Evolutionary conservation across 2,113 vertebrate genomes (phyloP).

Genomic region (Cyphomyrus plagiostoma): DNA sequence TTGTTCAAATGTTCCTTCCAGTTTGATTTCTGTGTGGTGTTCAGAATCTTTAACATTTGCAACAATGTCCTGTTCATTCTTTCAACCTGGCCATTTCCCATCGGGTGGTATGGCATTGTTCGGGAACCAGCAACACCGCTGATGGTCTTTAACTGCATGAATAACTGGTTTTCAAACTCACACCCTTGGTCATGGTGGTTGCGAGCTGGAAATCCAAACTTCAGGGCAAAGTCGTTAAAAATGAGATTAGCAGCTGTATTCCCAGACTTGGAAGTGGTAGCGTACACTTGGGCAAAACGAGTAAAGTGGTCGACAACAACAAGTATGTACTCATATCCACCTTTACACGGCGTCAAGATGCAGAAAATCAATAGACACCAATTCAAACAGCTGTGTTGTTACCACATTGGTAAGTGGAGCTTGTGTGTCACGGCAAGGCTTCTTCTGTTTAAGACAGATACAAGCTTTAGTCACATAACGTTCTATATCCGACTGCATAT

Average conservation of each 20-base stretch:
- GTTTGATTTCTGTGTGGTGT: slow-evolving; percentile 3
- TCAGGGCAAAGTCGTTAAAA: background rate
- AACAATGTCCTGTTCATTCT: background rate
- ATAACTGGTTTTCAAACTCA: slow-evolving; percentile 13
- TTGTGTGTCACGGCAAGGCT: background rate
- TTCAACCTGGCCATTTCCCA: slow-evolving; percentile 15
- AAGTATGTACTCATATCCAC: slow-evolving; percentile 14
- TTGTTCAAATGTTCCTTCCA: slow-evolving; percentile 20
- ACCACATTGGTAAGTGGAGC: background rate
- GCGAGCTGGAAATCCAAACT: background rate
- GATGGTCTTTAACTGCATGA: background rate
- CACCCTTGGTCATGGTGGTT: slow-evolving; percentile 12
- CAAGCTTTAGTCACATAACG: background rate
- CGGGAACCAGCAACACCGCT: background rate
- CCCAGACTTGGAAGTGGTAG: slow-evolving; percentile 1
- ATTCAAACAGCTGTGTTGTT: slow-evolving; percentile 13
- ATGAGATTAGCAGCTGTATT: slow-evolving; percentile 1
- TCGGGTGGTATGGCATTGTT: background rate
- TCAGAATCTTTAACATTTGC: slow-evolving; percentile 3
- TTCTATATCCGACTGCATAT: background rate
- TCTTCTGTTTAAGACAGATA: background rate
- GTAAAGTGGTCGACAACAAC: slow-evolving; percentile 19
- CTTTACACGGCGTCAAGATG: background rate
- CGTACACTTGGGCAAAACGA: slow-evolving; percentile 9
- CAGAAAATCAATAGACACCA: slow-evolving; percentile 16